These are phyloP conservation scores for Labroides dimidiatus DNA, from an alignment of 2,797 vertebrate species.

Conservation along the genomic window DNA sequence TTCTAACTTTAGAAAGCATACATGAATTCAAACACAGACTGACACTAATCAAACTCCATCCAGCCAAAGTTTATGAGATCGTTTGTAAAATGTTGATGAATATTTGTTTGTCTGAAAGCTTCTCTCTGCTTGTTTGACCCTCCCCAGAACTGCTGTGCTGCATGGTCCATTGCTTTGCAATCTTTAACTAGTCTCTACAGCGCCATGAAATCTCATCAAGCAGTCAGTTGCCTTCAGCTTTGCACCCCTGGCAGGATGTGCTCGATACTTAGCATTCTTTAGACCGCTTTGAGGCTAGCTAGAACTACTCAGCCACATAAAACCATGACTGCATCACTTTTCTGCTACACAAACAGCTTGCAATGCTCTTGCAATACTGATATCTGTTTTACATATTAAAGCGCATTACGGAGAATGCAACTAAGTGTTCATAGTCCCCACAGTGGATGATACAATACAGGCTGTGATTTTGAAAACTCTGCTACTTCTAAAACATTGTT, in stretches of 20 bases:
- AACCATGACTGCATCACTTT: slow-evolving; percentile 39
- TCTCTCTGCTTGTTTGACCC: slow-evolving; percentile 33
- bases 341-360: slow-evolving; percentile 30
- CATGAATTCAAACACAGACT: not conserved
- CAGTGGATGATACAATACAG: not conserved
- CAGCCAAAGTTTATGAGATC: slow-evolving; percentile 1
- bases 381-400: slow-evolving; percentile 24
- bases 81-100: slow-evolving; percentile 24
- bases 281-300: slow-evolving; percentile 22
- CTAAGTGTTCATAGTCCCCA: not conserved
- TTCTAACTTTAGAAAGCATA: not conserved
- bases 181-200: slow-evolving; percentile 21
- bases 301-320: slow-evolving; percentile 35
- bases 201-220: slow-evolving; percentile 44
- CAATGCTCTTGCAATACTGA: slow-evolving; percentile 20
- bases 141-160: slow-evolving; percentile 12
- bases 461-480: not conserved
- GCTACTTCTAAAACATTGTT: slow-evolving; percentile 5
- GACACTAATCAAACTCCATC: not conserved
- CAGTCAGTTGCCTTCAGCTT: slow-evolving; percentile 31
- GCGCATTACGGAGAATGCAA: slow-evolving; percentile 3
- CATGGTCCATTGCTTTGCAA: slow-evolving; percentile 28
- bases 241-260: slow-evolving; percentile 20
- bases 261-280: slow-evolving; percentile 45
- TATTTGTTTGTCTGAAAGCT: slow-evolving; percentile 8